phyloP scores from a whole-genome alignment of 1,140 invertebrate species.

The Pseudomyrmex cubaensis region DNA sequence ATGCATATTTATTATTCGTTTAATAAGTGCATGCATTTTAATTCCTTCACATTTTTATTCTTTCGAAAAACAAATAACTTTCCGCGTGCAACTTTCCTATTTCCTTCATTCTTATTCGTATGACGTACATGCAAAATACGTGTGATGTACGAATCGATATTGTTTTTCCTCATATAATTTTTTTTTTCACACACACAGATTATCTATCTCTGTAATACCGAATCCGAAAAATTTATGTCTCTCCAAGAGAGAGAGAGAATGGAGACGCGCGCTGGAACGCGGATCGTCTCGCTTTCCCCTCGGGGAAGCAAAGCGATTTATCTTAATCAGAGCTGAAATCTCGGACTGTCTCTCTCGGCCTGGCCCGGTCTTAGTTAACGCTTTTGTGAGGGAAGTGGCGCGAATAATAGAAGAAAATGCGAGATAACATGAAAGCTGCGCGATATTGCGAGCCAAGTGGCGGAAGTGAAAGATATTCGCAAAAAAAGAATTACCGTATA shows the following conservation, averaged over 20 bases:
- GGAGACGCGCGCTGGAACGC: not conserved
- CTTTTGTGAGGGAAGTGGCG: not conserved
- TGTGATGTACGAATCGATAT: no score
- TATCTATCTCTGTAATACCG: no score
- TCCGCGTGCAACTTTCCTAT: not conserved
- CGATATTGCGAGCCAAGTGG: conserved; percentile 5
- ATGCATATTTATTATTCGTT: no score
- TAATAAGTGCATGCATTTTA: no score
- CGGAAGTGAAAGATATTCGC: not conserved
- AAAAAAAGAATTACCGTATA: not conserved
- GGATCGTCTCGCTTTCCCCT: not conserved
- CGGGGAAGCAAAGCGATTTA: conserved; percentile 44
- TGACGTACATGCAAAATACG: no score
- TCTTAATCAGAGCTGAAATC: conserved; percentile 54
- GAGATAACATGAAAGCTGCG: conserved; percentile 19
- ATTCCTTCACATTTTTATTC: not conserved
- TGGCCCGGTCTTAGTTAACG: not conserved
- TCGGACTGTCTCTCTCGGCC: not conserved
- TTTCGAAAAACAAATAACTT: not conserved
- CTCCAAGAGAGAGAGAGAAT: not conserved
- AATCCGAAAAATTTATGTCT: no score
- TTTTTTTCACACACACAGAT: no score
- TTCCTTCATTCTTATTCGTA: not conserved
- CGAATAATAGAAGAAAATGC: conserved; percentile 5
- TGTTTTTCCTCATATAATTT: no score